Percentiles rank a stretch among this genome's conserved stretches.
Conservation (phyloP, 2,888 invertebrate species). For the Drosophila suboccidentalis region DNA sequence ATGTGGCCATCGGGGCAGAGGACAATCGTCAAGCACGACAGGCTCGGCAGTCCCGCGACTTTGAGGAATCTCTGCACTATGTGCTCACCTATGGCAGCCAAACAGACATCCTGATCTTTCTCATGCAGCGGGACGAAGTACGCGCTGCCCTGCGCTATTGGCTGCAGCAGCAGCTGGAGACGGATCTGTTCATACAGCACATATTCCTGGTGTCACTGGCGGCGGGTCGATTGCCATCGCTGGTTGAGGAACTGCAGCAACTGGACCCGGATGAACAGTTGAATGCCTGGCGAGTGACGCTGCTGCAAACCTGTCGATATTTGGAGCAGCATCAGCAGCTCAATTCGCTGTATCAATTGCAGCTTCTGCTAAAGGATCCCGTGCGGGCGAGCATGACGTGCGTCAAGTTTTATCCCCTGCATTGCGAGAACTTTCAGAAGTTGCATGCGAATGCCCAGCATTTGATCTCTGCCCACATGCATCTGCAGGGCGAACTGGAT, state of each 20-base stretch:
- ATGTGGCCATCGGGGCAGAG: slow-evolving; percentile 48
- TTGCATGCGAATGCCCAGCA: slow-evolving; percentile 86
- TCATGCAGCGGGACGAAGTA: slow-evolving; percentile 90
- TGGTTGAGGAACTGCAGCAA: slow-evolving; percentile 89
- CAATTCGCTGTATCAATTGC: slow-evolving; percentile 91
- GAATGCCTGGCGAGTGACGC: slow-evolving; percentile 90
- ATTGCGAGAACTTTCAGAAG: slow-evolving; percentile 87
- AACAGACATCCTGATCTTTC: slow-evolving; percentile 91
- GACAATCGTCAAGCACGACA: slow-evolving; percentile 35
- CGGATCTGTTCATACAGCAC: slow-evolving; percentile 90
- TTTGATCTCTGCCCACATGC: slow-evolving; percentile 88
- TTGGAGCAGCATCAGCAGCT: slow-evolving; percentile 90
- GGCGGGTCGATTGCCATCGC: slow-evolving; percentile 87
- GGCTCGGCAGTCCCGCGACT: slow-evolving; percentile 85
- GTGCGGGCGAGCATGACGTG: slow-evolving; percentile 93
- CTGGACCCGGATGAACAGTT: slow-evolving; percentile 89
- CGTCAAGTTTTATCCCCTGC: slow-evolving; percentile 90
- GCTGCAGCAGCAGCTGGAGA: slow-evolving; percentile 89
- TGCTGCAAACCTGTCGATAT: slow-evolving; percentile 90
- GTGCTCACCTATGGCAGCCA: slow-evolving; percentile 92
- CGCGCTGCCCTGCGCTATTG: slow-evolving; percentile 90
- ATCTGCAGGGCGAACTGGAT: slow-evolving; percentile 89
- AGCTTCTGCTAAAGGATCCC: slow-evolving; percentile 90
- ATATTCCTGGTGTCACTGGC: slow-evolving; percentile 90
- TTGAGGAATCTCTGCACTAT: slow-evolving; percentile 94